Percentiles rank a stretch among this genome's conserved stretches.
Conservation (phyloP, 2,113 vertebrate genomes). For the Microtus oregoni region DNA sequence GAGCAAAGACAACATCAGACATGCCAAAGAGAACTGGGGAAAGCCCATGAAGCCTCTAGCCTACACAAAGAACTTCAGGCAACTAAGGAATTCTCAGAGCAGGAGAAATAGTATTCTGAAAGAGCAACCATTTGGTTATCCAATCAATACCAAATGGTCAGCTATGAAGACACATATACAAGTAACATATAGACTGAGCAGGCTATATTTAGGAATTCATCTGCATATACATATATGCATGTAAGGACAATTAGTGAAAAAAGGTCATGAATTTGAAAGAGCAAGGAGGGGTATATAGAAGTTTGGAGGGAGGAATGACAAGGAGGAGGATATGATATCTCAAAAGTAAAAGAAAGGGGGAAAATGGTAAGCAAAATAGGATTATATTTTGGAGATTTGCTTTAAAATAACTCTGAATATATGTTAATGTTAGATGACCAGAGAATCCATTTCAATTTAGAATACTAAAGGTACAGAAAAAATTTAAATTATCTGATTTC, state of each 20-base stretch:
- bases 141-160: background rate
- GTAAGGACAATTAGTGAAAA: background rate
- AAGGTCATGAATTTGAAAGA: background rate
- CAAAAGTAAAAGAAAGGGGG: background rate
- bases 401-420: slow-evolving; percentile 39
- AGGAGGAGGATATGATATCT: background rate
- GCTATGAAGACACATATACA: background rate
- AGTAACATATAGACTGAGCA: background rate
- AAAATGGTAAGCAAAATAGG: background rate
- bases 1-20: background rate
- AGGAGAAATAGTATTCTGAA: background rate
- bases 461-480: background rate
- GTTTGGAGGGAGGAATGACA: background rate
- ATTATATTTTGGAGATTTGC: background rate
- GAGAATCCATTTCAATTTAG: background rate
- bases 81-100: background rate
- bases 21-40: background rate
- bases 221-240: background rate
- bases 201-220: background rate
- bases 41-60: background rate
- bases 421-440: background rate
- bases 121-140: background rate
- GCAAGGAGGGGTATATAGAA: background rate
- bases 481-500: background rate
- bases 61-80: background rate